These are phyloP conservation scores for Sylvilagus bachmani DNA, from an alignment of 2,113 vertebrate genomes.

Conservation along the genomic window DNA sequence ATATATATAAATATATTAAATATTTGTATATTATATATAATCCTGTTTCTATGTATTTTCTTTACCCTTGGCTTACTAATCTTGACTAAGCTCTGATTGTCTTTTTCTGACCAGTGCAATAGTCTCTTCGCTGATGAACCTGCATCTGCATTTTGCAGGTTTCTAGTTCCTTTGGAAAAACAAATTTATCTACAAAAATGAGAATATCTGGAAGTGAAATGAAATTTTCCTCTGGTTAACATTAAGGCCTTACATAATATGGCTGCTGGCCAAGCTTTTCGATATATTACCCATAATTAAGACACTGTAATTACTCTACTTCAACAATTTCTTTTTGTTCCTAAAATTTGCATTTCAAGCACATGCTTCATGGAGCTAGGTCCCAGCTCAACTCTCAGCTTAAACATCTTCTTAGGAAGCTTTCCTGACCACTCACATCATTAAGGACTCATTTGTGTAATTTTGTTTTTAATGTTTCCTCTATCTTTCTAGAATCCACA, in stretches of 20 bases:
- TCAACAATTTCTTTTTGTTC: not conserved
- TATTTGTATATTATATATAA: no score
- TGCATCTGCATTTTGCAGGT: not conserved
- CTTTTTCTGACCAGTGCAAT: not conserved
- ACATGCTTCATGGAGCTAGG: not conserved
- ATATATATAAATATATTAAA: no score
- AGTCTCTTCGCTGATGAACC: not conserved
- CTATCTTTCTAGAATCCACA: not conserved
- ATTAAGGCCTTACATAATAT: not conserved
- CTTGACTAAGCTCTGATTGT: not conserved
- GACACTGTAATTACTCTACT: not conserved
- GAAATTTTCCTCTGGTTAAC: not conserved
- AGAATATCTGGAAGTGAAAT: not conserved
- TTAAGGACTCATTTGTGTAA: not conserved
- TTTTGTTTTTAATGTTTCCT: not conserved
- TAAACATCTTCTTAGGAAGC: not conserved
- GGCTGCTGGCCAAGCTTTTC: not conserved
- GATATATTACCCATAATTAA: not conserved
- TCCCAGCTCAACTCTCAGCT: not conserved
- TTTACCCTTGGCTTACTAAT: not conserved
- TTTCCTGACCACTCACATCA: not conserved
- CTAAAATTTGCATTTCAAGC: not conserved
- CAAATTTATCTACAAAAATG: slow-evolving; percentile 6
- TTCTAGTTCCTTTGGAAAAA: not conserved
- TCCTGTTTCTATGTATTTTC: not conserved